Base-by-base conservation (phyloP, 1,140 invertebrate species). In the Triops cancriformis region DNA sequence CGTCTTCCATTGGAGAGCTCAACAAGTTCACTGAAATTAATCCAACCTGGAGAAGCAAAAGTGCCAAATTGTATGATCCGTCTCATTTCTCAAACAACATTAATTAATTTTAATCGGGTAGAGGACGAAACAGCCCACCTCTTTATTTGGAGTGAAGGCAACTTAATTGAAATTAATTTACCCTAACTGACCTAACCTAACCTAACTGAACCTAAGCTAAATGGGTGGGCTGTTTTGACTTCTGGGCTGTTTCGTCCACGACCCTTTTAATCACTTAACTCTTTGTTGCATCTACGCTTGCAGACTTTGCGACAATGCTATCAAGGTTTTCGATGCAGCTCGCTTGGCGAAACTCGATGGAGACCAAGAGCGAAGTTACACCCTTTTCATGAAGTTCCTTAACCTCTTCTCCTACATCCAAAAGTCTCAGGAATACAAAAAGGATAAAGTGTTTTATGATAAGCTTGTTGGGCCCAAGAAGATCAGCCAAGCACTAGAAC, bases 311-410 rank as follows among this genome's bases (percentile, higher is more conserved):
- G 23, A 64, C 51, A 64, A 18, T 64, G 51, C 51, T 18, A 1
- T 4, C 18, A 64, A 64, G 23, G 51, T 64, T 18, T 64, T 64
- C 14, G 51, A 64, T 0, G 51, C 14, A 64, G 51, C 51, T 23
- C 14, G 23, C 3, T 11, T 64, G 23, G 14, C 51, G 18, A 64
- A 64, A 64, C 51, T 64, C 6, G 51, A 85, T 27, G 88, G 88
- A 5, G 90, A 93, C 80, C 88, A 92, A 81, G 91, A 92, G 81
- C 80, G 84, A 72, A 89, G 90, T 1, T 94, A 90, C 80, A 87
- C 93, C 28, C 85, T 87, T 43, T 91, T 89, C 78, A 90, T 90
- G 88, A 89, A 89, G 83, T 93, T 90, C 83, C 85, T 92, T 26
- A 87, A 88, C 45, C 82, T 89, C 14, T 82, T 92, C 0, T 82